Base-by-base conservation (phyloP, 2,797 vertebrate species). In the Crenichthys baileyi region DNA sequence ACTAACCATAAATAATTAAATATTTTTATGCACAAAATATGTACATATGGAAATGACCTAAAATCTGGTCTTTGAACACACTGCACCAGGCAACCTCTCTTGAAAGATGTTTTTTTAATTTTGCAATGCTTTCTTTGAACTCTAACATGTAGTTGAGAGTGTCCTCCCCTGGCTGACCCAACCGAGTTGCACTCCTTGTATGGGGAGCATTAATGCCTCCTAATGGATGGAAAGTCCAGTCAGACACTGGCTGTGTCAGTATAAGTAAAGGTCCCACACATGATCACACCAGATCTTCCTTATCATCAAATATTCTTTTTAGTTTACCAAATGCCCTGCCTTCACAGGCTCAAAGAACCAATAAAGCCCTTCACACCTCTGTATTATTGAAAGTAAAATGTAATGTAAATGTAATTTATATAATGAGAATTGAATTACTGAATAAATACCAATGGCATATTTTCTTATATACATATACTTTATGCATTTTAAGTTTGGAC, bases 201-300 rank as follows among this genome's bases (percentile, higher is more conserved):
- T 46, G 84, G 89, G 87, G 85, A 89, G 78, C 79, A 68, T 80
- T 90, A 83, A 88, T 94, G 90, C 93, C 89, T 92, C 91, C 90
- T 83, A 83, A 91, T 20, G 79, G 87, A 82, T 77, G 79, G 75
- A 84, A 82, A 79, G 50, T 82, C 60, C 76, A 73, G 61, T 83
- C 80, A 70, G 70, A 22, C 44, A 39, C 20, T 48, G 22, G 53
- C 20, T 79, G 48, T 82, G 79, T 77, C 46, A 29, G 48, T 50
- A 24, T 70, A 58, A 75, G 70, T 36, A 70, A 65, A 61, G 44
- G 58, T 58, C 77, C 29, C 53, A 78, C 78, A 79, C 71, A 74
- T 18, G 63, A 29, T 63, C 67, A 82, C 72, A 80, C 29, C 31
- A 29, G 13, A 12, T 39, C 51, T 78, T 82, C 15, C 15, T 41